Conservation (phyloP, 1,140 invertebrate species). For the Drosophila sp. region DNA sequence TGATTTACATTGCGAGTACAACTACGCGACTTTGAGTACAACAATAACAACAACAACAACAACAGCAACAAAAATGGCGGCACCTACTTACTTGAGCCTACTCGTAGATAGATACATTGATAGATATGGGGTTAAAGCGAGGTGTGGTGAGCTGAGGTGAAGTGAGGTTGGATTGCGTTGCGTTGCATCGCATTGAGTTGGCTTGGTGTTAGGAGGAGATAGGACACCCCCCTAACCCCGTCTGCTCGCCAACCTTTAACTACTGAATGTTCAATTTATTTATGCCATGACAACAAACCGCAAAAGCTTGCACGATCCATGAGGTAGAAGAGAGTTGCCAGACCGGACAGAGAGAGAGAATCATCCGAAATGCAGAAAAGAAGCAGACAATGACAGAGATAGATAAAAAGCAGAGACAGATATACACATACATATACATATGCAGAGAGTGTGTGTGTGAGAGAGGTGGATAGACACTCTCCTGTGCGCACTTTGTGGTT, state of each 20-base stretch:
- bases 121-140: background rate
- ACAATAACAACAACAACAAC: constrained; percentile 13
- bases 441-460: background rate
- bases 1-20: constrained; percentile 40
- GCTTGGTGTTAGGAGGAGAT: background rate
- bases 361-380: constrained; percentile 11
- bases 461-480: background rate
- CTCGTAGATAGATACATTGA: background rate
- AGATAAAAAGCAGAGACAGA: constrained; percentile 2
- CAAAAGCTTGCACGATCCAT: constrained; percentile 65
- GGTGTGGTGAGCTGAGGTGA: constrained; percentile 8
- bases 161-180: background rate
- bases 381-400: constrained; percentile 16
- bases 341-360: constrained; percentile 16
- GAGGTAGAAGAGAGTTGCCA: constrained; percentile 44
- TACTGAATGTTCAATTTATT: constrained; percentile 50
- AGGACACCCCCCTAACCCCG: too few relatives aligned
- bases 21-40: constrained; percentile 18
- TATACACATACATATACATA: background rate
- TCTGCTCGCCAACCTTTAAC: background rate
- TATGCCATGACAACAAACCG: constrained; percentile 65
- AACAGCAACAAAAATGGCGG: constrained; percentile 30
- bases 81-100: constrained; percentile 16
- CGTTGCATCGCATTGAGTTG: background rate
- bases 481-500: constrained; percentile 63